These are phyloP conservation scores for Prinia subflava DNA, from an alignment of 2,113 vertebrate species.

Conservation along the genomic window DNA sequence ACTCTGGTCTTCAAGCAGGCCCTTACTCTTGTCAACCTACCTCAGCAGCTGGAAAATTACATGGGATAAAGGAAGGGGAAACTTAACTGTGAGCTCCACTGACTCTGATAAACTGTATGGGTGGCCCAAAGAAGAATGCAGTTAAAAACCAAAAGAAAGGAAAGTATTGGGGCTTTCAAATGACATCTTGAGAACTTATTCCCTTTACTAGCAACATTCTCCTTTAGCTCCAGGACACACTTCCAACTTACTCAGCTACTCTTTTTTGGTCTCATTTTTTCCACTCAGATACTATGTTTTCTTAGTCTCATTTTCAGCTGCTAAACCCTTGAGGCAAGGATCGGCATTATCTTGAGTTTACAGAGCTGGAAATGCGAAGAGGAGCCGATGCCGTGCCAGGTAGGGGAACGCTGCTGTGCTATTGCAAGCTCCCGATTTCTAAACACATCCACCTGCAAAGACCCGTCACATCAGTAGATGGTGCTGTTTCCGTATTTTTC, in stretches of 20 bases:
- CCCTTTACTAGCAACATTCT: background rate
- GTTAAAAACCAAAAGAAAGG: background rate
- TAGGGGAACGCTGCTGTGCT: background rate
- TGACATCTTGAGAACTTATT: background rate
- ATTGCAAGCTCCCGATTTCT: background rate
- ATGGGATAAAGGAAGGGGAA: background rate
- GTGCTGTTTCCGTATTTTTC: slow-evolving; percentile 16
- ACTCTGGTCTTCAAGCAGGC: background rate
- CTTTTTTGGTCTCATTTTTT: background rate
- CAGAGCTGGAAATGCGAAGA: background rate
- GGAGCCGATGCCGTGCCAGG: background rate
- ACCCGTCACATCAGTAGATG: slow-evolving; percentile 11
- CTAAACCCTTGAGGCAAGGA: background rate
- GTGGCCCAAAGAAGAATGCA: background rate
- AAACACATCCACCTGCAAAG: background rate
- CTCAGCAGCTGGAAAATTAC: background rate
- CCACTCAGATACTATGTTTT: background rate
- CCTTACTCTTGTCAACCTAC: background rate
- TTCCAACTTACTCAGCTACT: background rate
- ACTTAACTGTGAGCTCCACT: background rate
- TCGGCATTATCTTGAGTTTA: background rate
- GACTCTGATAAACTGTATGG: background rate
- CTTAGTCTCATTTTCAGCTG: background rate
- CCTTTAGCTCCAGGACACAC: background rate
- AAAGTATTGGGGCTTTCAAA: background rate